Percentiles rank a stretch among this genome's conserved stretches.
Conservation (phyloP, 2,113 vertebrate species). For the Ochotona princeps region DNA sequence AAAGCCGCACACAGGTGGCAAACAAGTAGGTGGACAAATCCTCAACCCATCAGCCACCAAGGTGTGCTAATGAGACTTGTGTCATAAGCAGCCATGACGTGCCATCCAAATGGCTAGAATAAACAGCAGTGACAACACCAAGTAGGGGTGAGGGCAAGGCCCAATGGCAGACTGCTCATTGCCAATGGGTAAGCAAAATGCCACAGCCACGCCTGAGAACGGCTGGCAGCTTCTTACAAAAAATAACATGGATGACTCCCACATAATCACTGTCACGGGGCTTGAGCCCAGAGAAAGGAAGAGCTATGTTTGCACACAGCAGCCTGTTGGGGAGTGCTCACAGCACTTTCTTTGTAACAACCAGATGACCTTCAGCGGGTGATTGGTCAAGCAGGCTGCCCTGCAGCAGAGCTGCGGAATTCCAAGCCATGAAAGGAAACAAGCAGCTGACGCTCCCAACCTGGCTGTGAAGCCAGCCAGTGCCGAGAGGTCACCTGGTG, state of each 20-base stretch:
- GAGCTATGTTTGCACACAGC: not conserved
- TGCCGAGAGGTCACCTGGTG: not conserved
- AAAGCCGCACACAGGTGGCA: not conserved
- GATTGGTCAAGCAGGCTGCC: not conserved
- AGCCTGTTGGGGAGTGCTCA: not conserved
- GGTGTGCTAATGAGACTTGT: not conserved
- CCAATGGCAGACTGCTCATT: rapidly evolving
- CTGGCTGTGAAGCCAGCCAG: not conserved
- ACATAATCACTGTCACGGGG: rapidly evolving
- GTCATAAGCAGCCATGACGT: rapidly evolving
- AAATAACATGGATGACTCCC: not conserved
- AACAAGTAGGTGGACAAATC: not conserved
- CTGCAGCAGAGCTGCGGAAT: rapidly evolving
- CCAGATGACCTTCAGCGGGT: not conserved
- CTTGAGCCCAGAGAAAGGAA: not conserved
- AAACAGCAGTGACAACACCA: not conserved
- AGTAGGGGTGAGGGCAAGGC: not conserved
- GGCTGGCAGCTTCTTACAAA: not conserved
- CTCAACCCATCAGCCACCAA: not conserved
- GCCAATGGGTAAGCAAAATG: not conserved
- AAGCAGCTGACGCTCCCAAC: not conserved
- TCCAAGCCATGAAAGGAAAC: not conserved
- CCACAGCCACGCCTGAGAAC: not conserved
- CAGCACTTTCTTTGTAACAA: not conserved
- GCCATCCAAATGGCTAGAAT: rapidly evolving